Base-by-base conservation (phyloP, 2,888 invertebrate species). In the Eupithecia pulchellata region DNA sequence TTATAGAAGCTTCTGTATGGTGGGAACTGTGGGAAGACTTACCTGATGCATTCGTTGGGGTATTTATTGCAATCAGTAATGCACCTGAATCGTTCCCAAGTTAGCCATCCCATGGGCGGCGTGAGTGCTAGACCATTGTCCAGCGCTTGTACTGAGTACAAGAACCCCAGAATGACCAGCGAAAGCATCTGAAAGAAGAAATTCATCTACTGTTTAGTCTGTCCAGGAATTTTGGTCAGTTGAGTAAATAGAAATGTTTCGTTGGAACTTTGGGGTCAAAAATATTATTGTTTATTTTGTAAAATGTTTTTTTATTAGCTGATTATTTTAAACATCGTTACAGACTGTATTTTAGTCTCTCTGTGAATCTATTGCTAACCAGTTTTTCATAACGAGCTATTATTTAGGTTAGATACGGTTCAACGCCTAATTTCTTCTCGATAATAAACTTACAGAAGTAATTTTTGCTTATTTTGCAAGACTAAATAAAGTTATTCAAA, bases 31-130 rank as follows among this genome's bases (percentile, higher is more conserved):
- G 4, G 55, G 1, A n/a, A 42, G n/a, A 9, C 8, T 58, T 11
- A 96, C 96, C 96, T 96, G 71, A 96, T 95, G 80, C 96, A 96
- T 76, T 96, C 95, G 74, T 95, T 89, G 0, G 96, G 96, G 80
- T 96, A 95, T 64, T 92, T 92, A 39, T 91, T 88, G 85, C 96
- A 97, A 85, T 96, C 95, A 0, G 92, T 95, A 74, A 95, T 94
- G 82, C 97, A 97, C 29, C 96, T 86, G 82, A 95, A 96, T 73
- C 96, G 84, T 79, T 96, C 95, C 97, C 96, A 96, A 0, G 96
- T 95, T 78, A 96, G 91, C 96, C 96, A 97, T 42, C 96, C 96
- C 96, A 97, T 96, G 0, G 97, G 96, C 0, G 97, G 97, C 2
- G 96, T 96, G 68, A 92, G 81, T 0, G 96, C 96, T 61, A 96